Evolutionary conservation across 2,888 invertebrate species (phyloP), one percentile per base, ranked within the genome.

Genomic region (Schizotus pectinicornis): DNA sequence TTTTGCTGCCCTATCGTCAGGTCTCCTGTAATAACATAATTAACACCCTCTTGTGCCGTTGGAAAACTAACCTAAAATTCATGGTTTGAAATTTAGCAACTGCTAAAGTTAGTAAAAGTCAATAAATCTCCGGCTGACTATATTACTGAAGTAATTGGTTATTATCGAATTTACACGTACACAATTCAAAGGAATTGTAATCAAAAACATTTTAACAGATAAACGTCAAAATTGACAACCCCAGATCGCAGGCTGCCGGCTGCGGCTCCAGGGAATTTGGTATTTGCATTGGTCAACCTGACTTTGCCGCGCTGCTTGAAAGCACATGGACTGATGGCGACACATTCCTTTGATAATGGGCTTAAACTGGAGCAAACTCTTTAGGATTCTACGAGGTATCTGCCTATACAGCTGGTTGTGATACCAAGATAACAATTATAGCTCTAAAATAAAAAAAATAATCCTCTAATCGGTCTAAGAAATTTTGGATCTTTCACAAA

Each of bases 61-160:
- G 33, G 13, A 35, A 35, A 57, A 52, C 57, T 57, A 57, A 57
- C 57, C 57, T 57, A 30, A 57, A 57, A 52, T 22, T 34, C 57
- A 52, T 56, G 7, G 12, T 56, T 12, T 33, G 13, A 22, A 22
- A 22, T 12, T 38, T 8, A 13, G 14, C 22, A 9, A 22, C 41
- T n/a, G 22, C 8, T 13, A 6, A 2, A 41, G n/a, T 41, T 41
- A 42, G 31, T 11, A 42, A 42, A 42, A 42, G n/a, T 37, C 11
- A 38, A 32, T 11, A 6, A 32, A 22, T 47, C 2, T 6, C 36
- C 11, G n/a, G 36, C 3, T 35, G 11, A 3, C 13, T 7, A 31
- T 32, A n/a, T n/a, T n/a, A 12, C n/a, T 1, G 2, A 9, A 8
- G 11, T 35, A 35, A 9, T 35, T 11, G 2, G 22, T 50, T 13